Conservation (phyloP, 2,797 vertebrate species). For the Hypotaenidia philippensis region DNA sequence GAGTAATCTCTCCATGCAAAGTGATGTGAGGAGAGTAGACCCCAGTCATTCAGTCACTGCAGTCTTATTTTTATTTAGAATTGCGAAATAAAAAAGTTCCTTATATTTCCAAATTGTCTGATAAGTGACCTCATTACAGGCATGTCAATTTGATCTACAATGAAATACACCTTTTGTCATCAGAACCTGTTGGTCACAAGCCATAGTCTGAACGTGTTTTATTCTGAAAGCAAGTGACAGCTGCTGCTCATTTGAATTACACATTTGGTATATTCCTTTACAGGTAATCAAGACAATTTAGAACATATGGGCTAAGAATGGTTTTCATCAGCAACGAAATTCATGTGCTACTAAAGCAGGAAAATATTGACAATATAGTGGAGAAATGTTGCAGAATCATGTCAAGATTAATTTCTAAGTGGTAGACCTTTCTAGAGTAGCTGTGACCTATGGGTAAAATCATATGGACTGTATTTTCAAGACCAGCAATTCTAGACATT, state of each 20-base stretch:
- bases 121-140: neutral
- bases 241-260: neutral
- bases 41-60: neutral
- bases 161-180: neutral
- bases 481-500: neutral
- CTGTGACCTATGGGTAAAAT: neutral
- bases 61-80: neutral
- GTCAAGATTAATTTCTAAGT: neutral
- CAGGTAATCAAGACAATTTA: neutral
- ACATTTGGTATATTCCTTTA: neutral
- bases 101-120: neutral
- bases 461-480: neutral
- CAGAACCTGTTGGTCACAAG: neutral
- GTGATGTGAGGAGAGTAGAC: neutral
- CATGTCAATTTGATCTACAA: neutral
- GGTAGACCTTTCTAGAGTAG: neutral
- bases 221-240: neutral
- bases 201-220: neutral
- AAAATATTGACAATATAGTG: neutral
- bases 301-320: neutral
- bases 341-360: neutral
- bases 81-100: neutral
- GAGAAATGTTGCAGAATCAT: neutral
- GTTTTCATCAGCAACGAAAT: neutral
- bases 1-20: neutral